A percentile compares a stretch with the other conserved stretches of the same genome.
Evolutionary conservation across 2,113 vertebrate species (phyloP).

Genomic region (Panurus biarmicus): DNA sequence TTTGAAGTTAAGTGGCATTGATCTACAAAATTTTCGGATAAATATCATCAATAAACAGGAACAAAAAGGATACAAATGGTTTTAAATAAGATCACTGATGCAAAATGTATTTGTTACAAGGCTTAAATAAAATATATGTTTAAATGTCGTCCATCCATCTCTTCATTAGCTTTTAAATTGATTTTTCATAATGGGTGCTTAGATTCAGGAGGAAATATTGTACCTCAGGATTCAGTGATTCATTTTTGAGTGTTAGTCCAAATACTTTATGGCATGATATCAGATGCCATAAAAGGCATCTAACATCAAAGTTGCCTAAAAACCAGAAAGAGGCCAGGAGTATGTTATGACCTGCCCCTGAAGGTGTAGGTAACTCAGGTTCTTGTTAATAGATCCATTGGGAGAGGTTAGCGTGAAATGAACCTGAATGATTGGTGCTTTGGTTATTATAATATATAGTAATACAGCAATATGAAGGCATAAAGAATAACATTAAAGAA

Average conservation of each 20-base stretch:
- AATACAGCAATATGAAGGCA: not conserved
- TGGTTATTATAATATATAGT: not conserved
- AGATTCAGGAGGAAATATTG: not conserved
- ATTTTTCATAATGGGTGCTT: not conserved
- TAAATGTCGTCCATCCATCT: not conserved
- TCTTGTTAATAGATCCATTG: not conserved
- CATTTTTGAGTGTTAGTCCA: not conserved
- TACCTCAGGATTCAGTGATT: not conserved
- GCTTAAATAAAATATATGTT: not conserved
- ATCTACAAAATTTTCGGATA: not conserved
- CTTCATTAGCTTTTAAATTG: not conserved
- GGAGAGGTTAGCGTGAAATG: not conserved
- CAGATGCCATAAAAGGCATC: not conserved
- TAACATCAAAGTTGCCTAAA: not conserved
- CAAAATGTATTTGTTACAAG: not conserved
- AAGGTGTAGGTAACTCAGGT: not conserved
- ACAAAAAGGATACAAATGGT: not conserved
- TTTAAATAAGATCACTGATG: not conserved
- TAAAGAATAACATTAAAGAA: not conserved
- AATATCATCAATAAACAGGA: not conserved
- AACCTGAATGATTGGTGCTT: not conserved
- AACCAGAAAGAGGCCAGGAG: not conserved
- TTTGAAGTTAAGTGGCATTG: not conserved
- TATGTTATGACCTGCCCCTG: not conserved
- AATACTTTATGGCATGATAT: not conserved